phyloP scores from a whole-genome alignment of 2,797 vertebrate species.

The Rhynchonycteris naso region DNA sequence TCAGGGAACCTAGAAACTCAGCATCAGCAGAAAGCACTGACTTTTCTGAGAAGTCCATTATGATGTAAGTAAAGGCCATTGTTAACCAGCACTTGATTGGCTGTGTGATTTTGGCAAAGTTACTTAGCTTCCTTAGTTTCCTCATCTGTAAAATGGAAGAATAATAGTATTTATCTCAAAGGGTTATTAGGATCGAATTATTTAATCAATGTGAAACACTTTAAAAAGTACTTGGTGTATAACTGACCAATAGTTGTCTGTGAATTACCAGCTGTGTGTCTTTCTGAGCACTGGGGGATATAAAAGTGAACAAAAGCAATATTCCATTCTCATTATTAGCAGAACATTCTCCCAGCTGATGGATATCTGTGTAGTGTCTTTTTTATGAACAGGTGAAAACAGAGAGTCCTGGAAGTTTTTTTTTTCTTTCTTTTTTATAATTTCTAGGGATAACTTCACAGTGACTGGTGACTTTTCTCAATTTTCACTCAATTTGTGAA shows the following conservation, averaged over 20 bases:
- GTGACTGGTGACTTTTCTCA: background rate
- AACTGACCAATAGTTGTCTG: background rate
- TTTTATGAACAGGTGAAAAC: background rate
- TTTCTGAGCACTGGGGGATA: background rate
- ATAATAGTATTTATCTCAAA: background rate
- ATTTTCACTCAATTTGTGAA: background rate
- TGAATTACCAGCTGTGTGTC: background rate
- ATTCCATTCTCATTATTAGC: background rate
- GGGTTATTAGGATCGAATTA: background rate
- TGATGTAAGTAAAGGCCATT: background rate
- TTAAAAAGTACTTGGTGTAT: background rate
- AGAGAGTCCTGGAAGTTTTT: background rate
- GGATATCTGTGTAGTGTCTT: background rate
- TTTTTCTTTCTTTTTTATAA: background rate
- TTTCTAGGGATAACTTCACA: background rate
- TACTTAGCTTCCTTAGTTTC: background rate
- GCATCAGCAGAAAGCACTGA: slow-evolving; percentile 67
- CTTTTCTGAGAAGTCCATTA: background rate
- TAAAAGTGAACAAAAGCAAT: background rate
- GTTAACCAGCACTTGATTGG: background rate
- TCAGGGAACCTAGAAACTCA: slow-evolving; percentile 55
- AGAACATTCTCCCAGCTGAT: background rate
- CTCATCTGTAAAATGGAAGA: background rate
- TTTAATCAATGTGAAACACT: background rate
- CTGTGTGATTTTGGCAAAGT: background rate